These are phyloP conservation scores for Acanthopleura granulata DNA, from an alignment of 2,888 invertebrate genomes.

Conservation along the genomic window DNA sequence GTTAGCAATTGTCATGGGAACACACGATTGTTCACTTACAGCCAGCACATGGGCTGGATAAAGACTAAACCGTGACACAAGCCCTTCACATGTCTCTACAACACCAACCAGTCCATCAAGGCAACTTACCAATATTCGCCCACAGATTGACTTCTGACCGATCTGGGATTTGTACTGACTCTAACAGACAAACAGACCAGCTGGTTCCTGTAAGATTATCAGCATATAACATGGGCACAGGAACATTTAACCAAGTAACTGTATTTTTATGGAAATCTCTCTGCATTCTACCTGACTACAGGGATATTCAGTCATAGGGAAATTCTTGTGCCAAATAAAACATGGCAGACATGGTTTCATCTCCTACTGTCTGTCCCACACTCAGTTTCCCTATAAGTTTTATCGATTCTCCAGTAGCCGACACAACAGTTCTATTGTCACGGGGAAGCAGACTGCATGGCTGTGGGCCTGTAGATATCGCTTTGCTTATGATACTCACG, in stretches of 20 bases:
- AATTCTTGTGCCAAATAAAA: background rate
- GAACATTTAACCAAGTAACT: background rate
- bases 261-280: background rate
- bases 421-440: conserved; percentile 6
- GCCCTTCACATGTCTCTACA: background rate
- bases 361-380: background rate
- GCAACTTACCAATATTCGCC: background rate
- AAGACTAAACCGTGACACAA: too few species aligned
- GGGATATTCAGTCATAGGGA: background rate
- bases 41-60: too few species aligned
- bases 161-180: background rate
- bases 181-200: background rate
- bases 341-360: background rate
- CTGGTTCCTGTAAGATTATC: background rate
- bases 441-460: background rate
- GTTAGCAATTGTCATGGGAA: too few species aligned
- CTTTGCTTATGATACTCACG: background rate
- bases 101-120: background rate
- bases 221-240: background rate
- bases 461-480: background rate
- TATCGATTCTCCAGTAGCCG: background rate
- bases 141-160: background rate
- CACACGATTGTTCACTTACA: too few species aligned
- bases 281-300: background rate
- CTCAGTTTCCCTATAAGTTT: background rate